Evolutionary conservation across 2,888 invertebrate genomes (phyloP), one percentile per base, ranked within the genome.

Genomic region (Asteroscopus sphinx): DNA sequence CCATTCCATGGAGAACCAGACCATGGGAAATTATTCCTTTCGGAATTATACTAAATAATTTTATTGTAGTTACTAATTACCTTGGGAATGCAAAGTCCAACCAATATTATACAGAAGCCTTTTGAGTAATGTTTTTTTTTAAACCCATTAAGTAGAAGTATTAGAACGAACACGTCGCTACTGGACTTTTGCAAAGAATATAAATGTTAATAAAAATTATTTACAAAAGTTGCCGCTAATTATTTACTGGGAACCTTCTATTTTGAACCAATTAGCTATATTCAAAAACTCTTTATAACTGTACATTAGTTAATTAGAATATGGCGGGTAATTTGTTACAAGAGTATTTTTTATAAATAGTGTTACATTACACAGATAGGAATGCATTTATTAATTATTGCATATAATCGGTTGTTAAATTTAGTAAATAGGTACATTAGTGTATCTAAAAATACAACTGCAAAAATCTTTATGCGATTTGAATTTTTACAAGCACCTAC

Each of bases 181-280:
- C 47, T 25, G 37, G 54, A 46, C 1, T 48, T 45, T 35, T 7
- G 25, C 8, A 65, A 54, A 46, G 35, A 37, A 30, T 28, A 11
- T 42, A 28, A n/a, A 33, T 13, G 44, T 51, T 42, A 35, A 44
- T n/a, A n/a, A 30, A 13, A 37, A 28, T 39, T 47, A 52, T 40
- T 70, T 60, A 25, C 16, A 9, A 42, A 70, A 65, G 44, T 11
- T 36, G 21, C 21, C 26, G 36, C 37, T 59, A 61, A 68, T 68
- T 0, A 45, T 16, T 55, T 48, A 3, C 2, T 9, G 4, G 6
- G 12, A 16, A 56, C 7, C 16, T 56, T 53, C 11, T 52, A 49
- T 52, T 59, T 9, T 45, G n/a, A n/a, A 52, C 36, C 52, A 64
- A 52, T 62, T 42, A 51, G 7, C 3, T 9, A 2, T 46, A 28